Conservation (phyloP, 2,888 invertebrate genomes). For the Eupithecia subfuscata region DNA sequence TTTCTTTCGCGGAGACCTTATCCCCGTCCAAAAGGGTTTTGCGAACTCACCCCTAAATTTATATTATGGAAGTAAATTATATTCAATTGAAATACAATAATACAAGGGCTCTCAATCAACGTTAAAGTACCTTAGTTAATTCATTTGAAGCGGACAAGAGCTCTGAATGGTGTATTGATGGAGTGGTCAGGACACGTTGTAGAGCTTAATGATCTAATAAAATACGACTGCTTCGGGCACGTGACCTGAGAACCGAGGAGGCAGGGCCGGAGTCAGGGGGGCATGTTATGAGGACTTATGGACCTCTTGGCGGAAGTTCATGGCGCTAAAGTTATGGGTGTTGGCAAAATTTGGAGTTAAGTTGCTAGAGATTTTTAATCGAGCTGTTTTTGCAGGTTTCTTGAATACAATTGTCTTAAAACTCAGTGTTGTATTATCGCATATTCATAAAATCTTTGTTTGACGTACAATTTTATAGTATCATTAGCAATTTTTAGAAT, state of each 20-base stretch:
- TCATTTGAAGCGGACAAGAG: slow-evolving; percentile 36
- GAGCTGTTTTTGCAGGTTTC: not conserved
- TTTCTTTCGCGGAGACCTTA: not conserved
- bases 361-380: slow-evolving; percentile 5
- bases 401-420: not conserved
- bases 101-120: slow-evolving; percentile 25
- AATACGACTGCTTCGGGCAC: slow-evolving; percentile 61
- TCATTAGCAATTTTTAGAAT: not conserved
- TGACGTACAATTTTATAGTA: not conserved
- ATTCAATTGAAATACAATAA: slow-evolving; percentile 8
- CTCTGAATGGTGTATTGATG: slow-evolving; percentile 61
- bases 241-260: slow-evolving; percentile 53
- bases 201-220: slow-evolving; percentile 71
- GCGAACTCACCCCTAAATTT: too few species aligned
- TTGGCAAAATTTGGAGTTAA: not conserved
- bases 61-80: not conserved
- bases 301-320: not conserved
- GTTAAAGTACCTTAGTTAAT: slow-evolving; percentile 42
- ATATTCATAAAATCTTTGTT: not conserved
- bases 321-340: not conserved
- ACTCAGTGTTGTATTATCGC: not conserved
- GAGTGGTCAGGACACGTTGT: slow-evolving; percentile 59
- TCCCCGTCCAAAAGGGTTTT: not conserved
- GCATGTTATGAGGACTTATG: slow-evolving; percentile 4
- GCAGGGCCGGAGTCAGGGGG: slow-evolving; percentile 24